Base-by-base conservation (phyloP, 1,140 invertebrate species). In the Temnothorax longispinosus region DNA sequence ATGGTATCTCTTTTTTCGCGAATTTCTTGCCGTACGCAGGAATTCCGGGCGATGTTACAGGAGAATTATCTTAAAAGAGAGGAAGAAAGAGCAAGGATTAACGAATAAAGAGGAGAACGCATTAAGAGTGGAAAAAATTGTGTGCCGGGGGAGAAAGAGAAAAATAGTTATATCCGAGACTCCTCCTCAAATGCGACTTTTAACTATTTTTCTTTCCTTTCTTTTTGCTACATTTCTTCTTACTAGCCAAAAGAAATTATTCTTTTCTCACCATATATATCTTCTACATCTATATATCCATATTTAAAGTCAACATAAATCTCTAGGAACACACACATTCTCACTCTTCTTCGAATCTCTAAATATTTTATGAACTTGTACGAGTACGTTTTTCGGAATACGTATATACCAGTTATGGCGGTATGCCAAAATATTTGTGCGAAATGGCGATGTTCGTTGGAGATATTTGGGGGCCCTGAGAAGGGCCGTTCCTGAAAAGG, bases 11-110 rank as follows among this genome's bases (percentile, higher is more conserved):
- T 81, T 80, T 71, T 84, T 84, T 88, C 81, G 60, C 86, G 89
- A 88, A 88, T 84, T 86, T 74, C 85, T 85, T 80, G 81, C 64
- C 62, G 84, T 80, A 87, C 88, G 87, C 86, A 89, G 74, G 56
- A 87, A 75, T 85, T 85, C 64, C 80, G 56, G 69, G n/a, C 69
- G 41, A 75, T 41, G 71, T 74, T 84, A 85, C 56, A 75, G 54
- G 35, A 41, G 74, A 80, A 67, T 44, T 56, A 50, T 84, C 69
- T 82, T 74, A 74, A 84, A 78, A 88, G 41, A 76, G 13, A 56
- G n/a, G 47, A 74, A 81, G 10, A 78, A 56, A 84, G 47, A 84
- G 54, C 54, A 75, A 75, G 54, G 41, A 84, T 69, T 78, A 86
- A 77, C 38, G 84, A 78, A 50, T 65, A 77, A 80, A 69, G 35